Evolutionary conservation across 2,888 invertebrate species (phyloP), one percentile per base, ranked within the genome.

Genomic region (Hirtodrosophila histrioides): DNA sequence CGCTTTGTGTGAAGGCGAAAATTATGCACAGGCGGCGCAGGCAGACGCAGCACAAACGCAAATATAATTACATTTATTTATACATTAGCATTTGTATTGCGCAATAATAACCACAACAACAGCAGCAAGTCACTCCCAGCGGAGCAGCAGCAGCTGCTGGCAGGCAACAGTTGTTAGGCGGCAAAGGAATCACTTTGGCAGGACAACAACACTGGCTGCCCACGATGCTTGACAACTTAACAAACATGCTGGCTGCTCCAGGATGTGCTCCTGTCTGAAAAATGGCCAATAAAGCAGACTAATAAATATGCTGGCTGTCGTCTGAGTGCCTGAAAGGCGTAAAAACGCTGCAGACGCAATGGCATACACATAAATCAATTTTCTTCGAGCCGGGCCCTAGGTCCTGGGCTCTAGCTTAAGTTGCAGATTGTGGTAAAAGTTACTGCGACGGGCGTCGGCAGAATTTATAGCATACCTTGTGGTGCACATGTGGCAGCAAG

Each of bases 51-150:
- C 50, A 48, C 73, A 73, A 85, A 65, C 69, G 60, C 70, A 81
- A 81, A 78, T 77, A 70, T 78, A 84, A 84, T 84, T 86, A 84
- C 76, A 84, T 84, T 85, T 85, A 86, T 78, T 86, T 78, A 72
- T 84, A 85, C 87, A 84, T 82, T 76, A 78, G 83, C 78, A 71
- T 71, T 86, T 76, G 71, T 76, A 76, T 72, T 72, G 60, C 77
- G 71, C 68, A 79, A 76, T 73, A 69, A 78, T 71, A 79, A 70
- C 51, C 56, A 50, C 64, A 64, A 9, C 10, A 54, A 37, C 50
- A 60, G 43, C 43, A 50, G 33, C 23, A 33, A 46, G 43, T 33
- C 39, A 53, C 29, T 11, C 29, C 35, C 35, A 35, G 35, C 4
- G 23, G 17, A 17, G 37, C 48, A 37, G 27, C 36, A 46, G 24